Evolutionary conservation across 2,113 vertebrate species (phyloP), one percentile per base, ranked within the genome.

Genomic region (Malurus melanocephalus): DNA sequence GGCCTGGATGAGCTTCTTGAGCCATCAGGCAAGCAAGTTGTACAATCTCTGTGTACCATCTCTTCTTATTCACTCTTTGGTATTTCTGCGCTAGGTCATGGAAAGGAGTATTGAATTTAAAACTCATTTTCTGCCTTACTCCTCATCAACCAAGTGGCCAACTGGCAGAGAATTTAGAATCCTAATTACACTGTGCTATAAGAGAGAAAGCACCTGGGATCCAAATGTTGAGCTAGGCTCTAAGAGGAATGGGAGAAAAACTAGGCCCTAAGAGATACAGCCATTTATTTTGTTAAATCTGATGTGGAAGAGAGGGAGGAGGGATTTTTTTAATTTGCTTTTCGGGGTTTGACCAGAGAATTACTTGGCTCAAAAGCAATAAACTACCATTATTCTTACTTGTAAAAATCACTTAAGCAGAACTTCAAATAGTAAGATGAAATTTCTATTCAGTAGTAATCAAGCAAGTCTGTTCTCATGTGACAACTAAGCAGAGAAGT

Each of bases 241-340:
- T 84, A 30, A 60, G 75, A 62, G 55, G 28, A 40, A 23, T 2
- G 2, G 21, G 20, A 55, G 59, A 27, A 93, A 48, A 75, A 2
- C 30, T 46, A 72, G 16, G 16, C 52, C 43, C 46, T 75, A 42
- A 60, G 69, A 65, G 32, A 32, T 72, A 28, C 16, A 22, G 14
- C 27, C 33, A 75, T 92, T 87, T 59, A 75, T 92, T 87, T 59
- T 55, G 49, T 84, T 73, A 69, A 87, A 66, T 88, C 27, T 69
- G 24, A 84, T 46, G 4, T 69, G 43, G 17, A 81, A 52, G 57
- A 61, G 57, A 38, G 20, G 18, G 19, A 77, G 21, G 42, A 40
- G 6, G 17, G 15, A 40, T 60, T 59, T 95, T 66, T 18, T 64
- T 4, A 1, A 38, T 89, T 68, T 82, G 62, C 7, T 80, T 86